phyloP scores from a whole-genome alignment of 2,797 vertebrate species.

The Phyllotis vaccarum region DNA sequence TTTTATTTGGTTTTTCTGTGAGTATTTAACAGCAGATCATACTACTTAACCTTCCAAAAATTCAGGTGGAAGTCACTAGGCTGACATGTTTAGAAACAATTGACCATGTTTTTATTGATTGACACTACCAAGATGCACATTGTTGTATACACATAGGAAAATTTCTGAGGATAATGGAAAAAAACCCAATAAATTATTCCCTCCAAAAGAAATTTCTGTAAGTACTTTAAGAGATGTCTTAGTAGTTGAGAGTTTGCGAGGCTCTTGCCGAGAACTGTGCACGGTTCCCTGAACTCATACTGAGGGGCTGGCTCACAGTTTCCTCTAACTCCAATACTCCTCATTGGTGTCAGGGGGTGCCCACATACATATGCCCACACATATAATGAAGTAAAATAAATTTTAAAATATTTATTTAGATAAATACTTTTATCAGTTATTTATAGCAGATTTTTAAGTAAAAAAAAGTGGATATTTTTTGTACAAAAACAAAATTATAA shows the following conservation, averaged over 20 bases:
- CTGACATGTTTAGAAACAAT: constrained; percentile 4
- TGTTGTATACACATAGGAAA: background rate
- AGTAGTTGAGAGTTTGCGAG: background rate
- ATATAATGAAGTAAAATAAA: background rate
- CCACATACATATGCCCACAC: background rate
- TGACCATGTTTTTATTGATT: background rate
- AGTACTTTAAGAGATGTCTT: background rate
- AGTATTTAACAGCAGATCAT: constrained; percentile 4
- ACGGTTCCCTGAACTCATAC: background rate
- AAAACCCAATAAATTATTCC: background rate
- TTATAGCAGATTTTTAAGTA: background rate
- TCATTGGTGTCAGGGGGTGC: background rate
- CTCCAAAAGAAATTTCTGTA: background rate
- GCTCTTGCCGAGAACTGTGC: background rate
- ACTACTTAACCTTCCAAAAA: background rate
- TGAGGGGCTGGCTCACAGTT: background rate
- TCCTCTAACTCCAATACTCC: background rate
- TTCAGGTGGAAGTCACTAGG: background rate
- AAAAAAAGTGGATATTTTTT: background rate
- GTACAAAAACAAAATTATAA: background rate
- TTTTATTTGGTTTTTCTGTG: background rate
- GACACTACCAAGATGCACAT: background rate
- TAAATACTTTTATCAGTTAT: background rate
- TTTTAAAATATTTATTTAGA: background rate
- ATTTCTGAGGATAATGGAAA: background rate